Conservation (phyloP, 2,888 invertebrate genomes). For the Chloroclystis v-ata region DNA sequence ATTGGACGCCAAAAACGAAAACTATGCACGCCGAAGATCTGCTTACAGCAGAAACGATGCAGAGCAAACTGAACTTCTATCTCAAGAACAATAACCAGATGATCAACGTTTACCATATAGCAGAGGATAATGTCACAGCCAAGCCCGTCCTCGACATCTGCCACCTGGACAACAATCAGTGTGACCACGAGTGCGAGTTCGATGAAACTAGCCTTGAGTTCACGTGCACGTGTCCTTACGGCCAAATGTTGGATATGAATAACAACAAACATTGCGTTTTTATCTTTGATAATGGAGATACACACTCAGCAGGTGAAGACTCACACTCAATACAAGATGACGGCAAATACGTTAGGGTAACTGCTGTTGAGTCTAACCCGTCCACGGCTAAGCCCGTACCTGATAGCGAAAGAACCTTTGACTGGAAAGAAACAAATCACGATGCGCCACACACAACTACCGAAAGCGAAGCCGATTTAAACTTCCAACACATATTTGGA, state of each 20-base stretch:
- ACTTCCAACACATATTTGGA: constrained; percentile 57
- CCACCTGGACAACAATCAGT: constrained; percentile 80
- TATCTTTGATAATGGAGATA: constrained; percentile 41
- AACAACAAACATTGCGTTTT: constrained; percentile 66
- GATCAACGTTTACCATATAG: constrained; percentile 73
- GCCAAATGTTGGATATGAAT: constrained; percentile 57
- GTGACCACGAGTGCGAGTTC: constrained; percentile 82
- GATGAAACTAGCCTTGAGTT: constrained; percentile 81
- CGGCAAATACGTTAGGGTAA: constrained; percentile 22
- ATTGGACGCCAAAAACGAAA: constrained; percentile 78
- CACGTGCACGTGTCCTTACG: constrained; percentile 80
- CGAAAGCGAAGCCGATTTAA: constrained; percentile 48
- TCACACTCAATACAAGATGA: constrained; percentile 28
- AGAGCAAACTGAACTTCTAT: constrained; percentile 68
- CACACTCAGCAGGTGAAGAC: constrained; percentile 21
- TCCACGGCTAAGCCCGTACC: constrained; percentile 41
- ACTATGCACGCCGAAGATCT: constrained; percentile 67
- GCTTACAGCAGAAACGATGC: constrained; percentile 66
- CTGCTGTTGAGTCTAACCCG: constrained; percentile 35
- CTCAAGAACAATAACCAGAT: constrained; percentile 72
- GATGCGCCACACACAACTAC: constrained; percentile 45
- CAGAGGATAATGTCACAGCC: constrained; percentile 57
- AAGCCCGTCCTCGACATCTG: constrained; percentile 80
- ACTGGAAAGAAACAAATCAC: constrained; percentile 55
- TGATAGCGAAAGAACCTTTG: constrained; percentile 48